Percentiles rank a stretch among this genome's conserved stretches.
Evolutionary conservation across 2,888 invertebrate genomes (phyloP).

Genomic region (Phrixothrix hirtus): DNA sequence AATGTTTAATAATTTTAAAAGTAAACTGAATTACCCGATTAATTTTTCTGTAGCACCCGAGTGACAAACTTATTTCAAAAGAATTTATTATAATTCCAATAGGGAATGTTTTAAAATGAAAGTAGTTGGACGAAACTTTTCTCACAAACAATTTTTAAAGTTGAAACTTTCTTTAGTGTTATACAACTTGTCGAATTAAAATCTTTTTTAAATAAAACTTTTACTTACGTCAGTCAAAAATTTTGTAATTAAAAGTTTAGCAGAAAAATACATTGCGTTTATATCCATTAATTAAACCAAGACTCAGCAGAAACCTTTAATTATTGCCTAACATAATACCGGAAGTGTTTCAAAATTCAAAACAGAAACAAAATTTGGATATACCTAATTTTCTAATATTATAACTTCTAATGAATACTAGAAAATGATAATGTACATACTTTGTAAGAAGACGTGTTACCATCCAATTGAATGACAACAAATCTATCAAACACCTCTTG

Average conservation of each 20-base stretch:
- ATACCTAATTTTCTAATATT: too few species aligned
- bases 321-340: background rate
- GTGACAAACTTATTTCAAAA: too few species aligned
- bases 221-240: background rate
- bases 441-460: too few species aligned
- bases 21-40: too few species aligned
- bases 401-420: too few species aligned
- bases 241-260: background rate
- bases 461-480: too few species aligned
- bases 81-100: background rate
- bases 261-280: background rate
- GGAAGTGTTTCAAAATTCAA: background rate
- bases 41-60: too few species aligned
- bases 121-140: background rate
- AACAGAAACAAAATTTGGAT: too few species aligned
- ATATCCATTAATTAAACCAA: background rate
- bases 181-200: background rate
- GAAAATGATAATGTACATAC: too few species aligned
- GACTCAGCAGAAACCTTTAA: background rate
- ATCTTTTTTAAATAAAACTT: background rate
- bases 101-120: background rate
- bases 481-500: too few species aligned
- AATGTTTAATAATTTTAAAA: too few species aligned
- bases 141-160: background rate
- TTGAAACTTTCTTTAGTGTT: background rate